A percentile compares a stretch with the other conserved stretches of the same genome.
phyloP scores from a whole-genome alignment of 2,797 vertebrate species.

The Diceros bicornis region DNA sequence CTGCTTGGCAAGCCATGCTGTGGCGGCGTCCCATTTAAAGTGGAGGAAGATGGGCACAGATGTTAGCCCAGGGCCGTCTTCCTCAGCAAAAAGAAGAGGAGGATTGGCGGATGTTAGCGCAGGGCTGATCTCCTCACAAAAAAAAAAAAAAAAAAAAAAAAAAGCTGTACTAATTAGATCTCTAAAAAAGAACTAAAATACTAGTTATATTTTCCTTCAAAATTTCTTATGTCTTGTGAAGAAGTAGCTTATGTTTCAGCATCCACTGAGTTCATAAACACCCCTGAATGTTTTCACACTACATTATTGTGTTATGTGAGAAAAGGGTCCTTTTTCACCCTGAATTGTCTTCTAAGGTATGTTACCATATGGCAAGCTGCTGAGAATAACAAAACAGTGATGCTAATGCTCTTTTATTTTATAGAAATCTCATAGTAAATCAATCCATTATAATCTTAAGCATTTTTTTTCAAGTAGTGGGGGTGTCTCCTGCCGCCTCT shows the following conservation, averaged over 20 bases:
- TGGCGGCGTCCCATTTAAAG: too few species aligned
- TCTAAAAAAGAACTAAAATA: conserved; percentile 64
- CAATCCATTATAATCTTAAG: conserved; percentile 42
- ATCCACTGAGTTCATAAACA: conserved; percentile 77
- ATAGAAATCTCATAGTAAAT: conserved; percentile 49
- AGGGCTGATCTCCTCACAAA: too few species aligned
- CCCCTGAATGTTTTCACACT: conserved; percentile 79
- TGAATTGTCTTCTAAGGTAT: conserved; percentile 80
- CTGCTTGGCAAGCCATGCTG: too few species aligned
- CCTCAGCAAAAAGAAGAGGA: too few species aligned
- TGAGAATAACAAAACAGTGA: conserved; percentile 58
- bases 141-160: too few species aligned
- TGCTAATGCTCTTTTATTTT: conserved; percentile 60
- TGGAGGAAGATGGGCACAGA: too few species aligned
- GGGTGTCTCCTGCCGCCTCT: background rate
- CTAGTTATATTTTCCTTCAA: conserved; percentile 46
- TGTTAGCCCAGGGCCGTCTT: too few species aligned
- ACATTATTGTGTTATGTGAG: conserved; percentile 66
- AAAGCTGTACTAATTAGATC: conserved; percentile 69
- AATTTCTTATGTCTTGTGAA: conserved; percentile 76
- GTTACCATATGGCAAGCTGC: conserved; percentile 74
- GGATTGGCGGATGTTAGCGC: too few species aligned
- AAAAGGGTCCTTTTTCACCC: conserved; percentile 75
- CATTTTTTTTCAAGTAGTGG: background rate
- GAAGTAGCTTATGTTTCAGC: conserved; percentile 77